These are phyloP conservation scores for Tholera decimalis DNA, from an alignment of 2,888 invertebrate species.

Conservation along the genomic window DNA sequence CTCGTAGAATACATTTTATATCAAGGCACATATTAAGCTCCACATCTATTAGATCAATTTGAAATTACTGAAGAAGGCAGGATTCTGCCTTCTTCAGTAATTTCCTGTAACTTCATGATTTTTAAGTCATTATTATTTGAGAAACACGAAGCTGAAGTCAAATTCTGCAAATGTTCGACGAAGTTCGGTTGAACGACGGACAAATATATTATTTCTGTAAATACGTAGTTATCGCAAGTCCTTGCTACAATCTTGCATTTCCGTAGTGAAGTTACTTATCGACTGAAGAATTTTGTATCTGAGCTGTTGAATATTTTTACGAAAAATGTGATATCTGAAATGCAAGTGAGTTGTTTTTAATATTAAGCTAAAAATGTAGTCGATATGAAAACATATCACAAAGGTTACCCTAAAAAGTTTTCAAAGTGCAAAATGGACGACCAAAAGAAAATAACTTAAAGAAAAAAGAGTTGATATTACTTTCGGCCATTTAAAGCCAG, in stretches of 20 bases:
- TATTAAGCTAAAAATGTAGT: neutral
- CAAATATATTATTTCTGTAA: constrained; percentile 7
- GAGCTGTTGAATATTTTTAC: neutral
- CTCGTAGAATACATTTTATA: too few relatives aligned
- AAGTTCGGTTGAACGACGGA: neutral
- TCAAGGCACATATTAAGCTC: too few relatives aligned
- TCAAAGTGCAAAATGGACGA: neutral
- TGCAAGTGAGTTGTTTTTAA: neutral
- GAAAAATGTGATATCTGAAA: neutral
- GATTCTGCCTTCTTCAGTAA: neutral
- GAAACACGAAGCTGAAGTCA: neutral
- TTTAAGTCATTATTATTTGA: neutral
- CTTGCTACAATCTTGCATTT: constrained; percentile 8
- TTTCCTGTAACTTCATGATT: neutral
- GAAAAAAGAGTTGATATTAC: neutral
- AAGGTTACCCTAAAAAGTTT: neutral
- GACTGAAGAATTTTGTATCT: neutral
- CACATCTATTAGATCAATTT: too few relatives aligned
- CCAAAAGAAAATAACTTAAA: neutral
- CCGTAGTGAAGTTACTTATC: neutral
- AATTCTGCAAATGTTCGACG: neutral
- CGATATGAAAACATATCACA: neutral
- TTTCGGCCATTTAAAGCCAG: neutral
- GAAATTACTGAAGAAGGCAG: too few relatives aligned
- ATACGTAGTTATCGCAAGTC: neutral